Base-by-base conservation (phyloP, 23 tunicate species). In the Oikopleura dioica region DNA sequence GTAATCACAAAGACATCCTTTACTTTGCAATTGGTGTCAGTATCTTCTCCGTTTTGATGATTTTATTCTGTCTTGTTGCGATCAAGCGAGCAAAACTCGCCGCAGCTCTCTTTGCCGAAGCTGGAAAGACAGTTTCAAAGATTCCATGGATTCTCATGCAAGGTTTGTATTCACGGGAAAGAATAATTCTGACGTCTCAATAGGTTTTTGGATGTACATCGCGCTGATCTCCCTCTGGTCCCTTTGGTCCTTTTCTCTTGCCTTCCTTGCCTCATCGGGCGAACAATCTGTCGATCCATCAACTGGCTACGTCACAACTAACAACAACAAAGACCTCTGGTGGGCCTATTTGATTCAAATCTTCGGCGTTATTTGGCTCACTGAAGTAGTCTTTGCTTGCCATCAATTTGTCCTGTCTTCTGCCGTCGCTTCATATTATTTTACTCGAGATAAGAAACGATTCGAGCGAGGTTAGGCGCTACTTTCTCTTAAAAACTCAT, bases 71-170 rank as follows among this genome's bases (percentile, higher is more conserved):
- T 24, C 2, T 23, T 63, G 72, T 31, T 2, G 72, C 72, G 4
- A 63, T 63, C 29, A 63, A 28, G 2, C 72, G 72, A 16, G 72
- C 72, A 12, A 24, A 31, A 21, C 33, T 63, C 32, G 72, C 72
- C 32, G 72, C 72, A 21, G 72, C 72, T 12, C 72, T 63, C 26
- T 63, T 63, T 63, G 72, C 72, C 33, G 72, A 63, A 63, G 72
- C 72, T 28, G 72, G 72, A 24, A 63, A 63, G 26, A 31, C 26
- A 12, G 72, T 63, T 63, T 24, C 72, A 21, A 63, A 63, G 26
- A 63, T 63, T 63, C 72, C 72, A 31, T 63, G 16, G 16, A 12
- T 63, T 23, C 16, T 63, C 30, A 24, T 63, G 26, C 72, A 63
- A 44, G 55, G 55, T 16, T 9, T 16, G 55, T 9, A 9, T 44